phyloP scores from a whole-genome alignment of 2,797 vertebrate genomes.

The Monodelphis domestica region DNA sequence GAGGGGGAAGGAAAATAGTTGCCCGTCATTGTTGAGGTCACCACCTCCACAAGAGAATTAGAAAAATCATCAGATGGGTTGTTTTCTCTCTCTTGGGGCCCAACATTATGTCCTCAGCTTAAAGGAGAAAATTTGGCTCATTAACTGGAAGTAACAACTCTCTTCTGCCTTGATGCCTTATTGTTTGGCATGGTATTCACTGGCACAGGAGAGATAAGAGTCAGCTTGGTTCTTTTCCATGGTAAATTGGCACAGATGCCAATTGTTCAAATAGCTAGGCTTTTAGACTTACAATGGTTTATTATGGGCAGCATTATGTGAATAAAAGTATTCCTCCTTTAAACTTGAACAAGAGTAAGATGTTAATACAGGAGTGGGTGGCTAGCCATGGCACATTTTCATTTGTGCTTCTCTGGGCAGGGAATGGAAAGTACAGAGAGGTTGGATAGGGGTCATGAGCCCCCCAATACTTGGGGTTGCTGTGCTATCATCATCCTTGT shows the following conservation, averaged over 20 bases:
- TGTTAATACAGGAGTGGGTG: background rate
- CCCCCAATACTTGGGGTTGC: background rate
- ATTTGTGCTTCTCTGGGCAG: background rate
- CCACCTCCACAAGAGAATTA: background rate
- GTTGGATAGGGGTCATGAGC: background rate
- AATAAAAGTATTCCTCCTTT: background rate
- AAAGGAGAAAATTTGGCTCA: background rate
- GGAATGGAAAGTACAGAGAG: background rate
- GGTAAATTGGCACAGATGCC: background rate
- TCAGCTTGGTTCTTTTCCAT: slow-evolving; percentile 3
- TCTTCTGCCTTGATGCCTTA: background rate
- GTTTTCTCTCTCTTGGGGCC: background rate
- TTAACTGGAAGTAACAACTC: background rate
- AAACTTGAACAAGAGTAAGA: background rate
- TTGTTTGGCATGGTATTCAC: background rate
- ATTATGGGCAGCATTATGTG: background rate
- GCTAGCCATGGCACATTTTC: background rate
- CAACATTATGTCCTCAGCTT: background rate
- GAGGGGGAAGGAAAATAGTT: background rate
- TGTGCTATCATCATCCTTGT: background rate
- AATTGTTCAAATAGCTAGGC: background rate
- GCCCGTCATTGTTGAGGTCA: background rate
- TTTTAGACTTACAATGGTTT: background rate
- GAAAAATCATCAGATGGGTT: background rate
- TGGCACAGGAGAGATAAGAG: background rate